Conservation (phyloP, 2,113 vertebrate species). For the Trogon surrucura region DNA sequence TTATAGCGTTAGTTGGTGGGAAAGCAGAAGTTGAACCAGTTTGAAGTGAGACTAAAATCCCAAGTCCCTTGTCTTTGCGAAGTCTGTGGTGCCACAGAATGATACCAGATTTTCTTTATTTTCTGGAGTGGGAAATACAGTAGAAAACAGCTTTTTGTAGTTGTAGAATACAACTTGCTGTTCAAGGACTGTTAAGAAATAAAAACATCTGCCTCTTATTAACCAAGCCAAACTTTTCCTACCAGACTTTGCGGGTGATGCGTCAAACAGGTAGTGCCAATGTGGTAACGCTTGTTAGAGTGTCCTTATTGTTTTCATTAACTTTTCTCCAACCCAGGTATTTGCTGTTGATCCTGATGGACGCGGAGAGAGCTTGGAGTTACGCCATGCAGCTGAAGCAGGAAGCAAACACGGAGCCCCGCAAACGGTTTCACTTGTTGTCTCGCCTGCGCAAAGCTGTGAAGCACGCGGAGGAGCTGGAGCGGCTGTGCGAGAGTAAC, state of each 20-base stretch:
- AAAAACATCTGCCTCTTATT: neutral
- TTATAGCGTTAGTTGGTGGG: neutral
- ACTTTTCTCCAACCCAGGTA: slow-evolving; percentile 75
- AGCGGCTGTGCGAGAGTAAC: slow-evolving; percentile 92
- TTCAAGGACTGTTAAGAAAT: neutral
- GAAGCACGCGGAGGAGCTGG: slow-evolving; percentile 92
- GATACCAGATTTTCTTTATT: neutral
- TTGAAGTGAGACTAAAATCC: neutral
- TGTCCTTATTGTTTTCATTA: neutral
- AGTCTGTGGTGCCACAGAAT: neutral
- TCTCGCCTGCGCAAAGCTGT: slow-evolving; percentile 93
- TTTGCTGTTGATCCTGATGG: slow-evolving; percentile 93
- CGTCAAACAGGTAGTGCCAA: neutral
- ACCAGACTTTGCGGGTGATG: neutral
- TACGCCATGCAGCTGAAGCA: slow-evolving; percentile 99
- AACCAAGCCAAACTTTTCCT: neutral
- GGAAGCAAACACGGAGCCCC: slow-evolving; percentile 96
- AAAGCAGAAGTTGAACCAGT: neutral
- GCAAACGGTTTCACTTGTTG: slow-evolving; percentile 94
- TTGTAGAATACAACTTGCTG: rapidly evolving
- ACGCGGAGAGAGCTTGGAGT: slow-evolving; percentile 97
- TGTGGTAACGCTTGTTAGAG: neutral
- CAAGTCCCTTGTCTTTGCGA: neutral
- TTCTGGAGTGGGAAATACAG: neutral
- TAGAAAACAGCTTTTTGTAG: neutral